Evolutionary conservation across 2,888 invertebrate genomes (phyloP).

Genomic region (Stegophylla sp.): DNA sequence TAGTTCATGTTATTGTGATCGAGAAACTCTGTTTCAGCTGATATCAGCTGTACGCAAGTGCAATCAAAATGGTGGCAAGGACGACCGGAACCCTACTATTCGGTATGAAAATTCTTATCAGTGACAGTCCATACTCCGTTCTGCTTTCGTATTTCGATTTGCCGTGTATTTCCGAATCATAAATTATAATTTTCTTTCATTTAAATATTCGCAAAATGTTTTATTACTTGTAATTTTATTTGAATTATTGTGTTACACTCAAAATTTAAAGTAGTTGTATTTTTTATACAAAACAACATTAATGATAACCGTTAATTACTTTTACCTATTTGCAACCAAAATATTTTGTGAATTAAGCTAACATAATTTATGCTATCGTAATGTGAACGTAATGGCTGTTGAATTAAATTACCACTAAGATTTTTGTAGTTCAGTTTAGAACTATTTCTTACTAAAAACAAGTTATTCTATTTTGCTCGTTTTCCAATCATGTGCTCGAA

Average conservation of each 20-base stretch:
- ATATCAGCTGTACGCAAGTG: slow-evolving; percentile 20
- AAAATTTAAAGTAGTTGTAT: background rate
- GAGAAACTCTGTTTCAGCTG: slow-evolving; percentile 20
- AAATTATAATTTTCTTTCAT: background rate
- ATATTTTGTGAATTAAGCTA: background rate
- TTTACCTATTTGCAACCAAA: background rate
- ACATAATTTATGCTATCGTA: background rate
- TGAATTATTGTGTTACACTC: background rate
- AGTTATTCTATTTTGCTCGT: background rate
- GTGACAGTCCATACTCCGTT: slow-evolving; percentile 22
- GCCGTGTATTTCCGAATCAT: background rate
- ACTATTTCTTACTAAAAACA: background rate
- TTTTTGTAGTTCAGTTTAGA: background rate
- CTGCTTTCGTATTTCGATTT: slow-evolving; percentile 20
- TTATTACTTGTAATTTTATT: background rate
- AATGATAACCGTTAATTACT: background rate
- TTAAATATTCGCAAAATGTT: background rate
- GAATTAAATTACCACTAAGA: background rate
- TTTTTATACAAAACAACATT: background rate
- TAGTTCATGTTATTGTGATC: background rate
- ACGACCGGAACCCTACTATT: slow-evolving; percentile 35
- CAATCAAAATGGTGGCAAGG: slow-evolving; percentile 46
- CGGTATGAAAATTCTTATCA: slow-evolving; percentile 34
- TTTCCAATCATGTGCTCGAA: slow-evolving; percentile 47
- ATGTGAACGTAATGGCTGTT: slow-evolving; percentile 19